Percentiles rank a stretch among this genome's conserved stretches.
Conservation (phyloP, 2,113 vertebrate species). For the Platysternon megacephalum region DNA sequence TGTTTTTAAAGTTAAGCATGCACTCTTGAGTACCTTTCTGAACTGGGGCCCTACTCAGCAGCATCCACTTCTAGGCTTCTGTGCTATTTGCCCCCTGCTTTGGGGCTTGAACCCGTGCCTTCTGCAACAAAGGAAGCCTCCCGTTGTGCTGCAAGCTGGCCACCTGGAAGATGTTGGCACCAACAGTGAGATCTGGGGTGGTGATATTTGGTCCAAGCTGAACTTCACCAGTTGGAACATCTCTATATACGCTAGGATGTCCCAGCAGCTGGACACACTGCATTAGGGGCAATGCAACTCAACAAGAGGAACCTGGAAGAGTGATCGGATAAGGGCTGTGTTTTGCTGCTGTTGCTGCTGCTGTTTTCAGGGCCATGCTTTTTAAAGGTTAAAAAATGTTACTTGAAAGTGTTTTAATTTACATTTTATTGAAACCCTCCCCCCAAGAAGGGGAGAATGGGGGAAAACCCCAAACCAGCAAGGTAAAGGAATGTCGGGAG, state of each 20-base stretch:
- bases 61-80: no score
- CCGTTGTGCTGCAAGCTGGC: not conserved
- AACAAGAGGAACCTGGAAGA: not conserved
- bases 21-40: not conserved
- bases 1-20: not conserved
- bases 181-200: not conserved
- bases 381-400: not conserved
- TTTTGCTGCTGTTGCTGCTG: not conserved
- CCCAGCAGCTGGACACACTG: no score
- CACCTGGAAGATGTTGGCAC: no score
- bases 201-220: not conserved
- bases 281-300: not conserved
- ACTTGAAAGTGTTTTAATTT: not conserved
- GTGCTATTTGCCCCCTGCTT: not conserved
- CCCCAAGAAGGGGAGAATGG: no score
- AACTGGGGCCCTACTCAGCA: not conserved
- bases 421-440: not conserved
- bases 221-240: rapidly evolving
- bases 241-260: not conserved
- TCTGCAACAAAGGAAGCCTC: not conserved
- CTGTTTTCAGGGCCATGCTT: not conserved
- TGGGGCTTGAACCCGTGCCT: not conserved
- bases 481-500: not conserved
- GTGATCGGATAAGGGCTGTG: not conserved
- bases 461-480: no score